A percentile compares a stretch with the other conserved stretches of the same genome.
phyloP scores from a whole-genome alignment of 2,113 vertebrate genomes.

The Gymnocephalus cernua region DNA sequence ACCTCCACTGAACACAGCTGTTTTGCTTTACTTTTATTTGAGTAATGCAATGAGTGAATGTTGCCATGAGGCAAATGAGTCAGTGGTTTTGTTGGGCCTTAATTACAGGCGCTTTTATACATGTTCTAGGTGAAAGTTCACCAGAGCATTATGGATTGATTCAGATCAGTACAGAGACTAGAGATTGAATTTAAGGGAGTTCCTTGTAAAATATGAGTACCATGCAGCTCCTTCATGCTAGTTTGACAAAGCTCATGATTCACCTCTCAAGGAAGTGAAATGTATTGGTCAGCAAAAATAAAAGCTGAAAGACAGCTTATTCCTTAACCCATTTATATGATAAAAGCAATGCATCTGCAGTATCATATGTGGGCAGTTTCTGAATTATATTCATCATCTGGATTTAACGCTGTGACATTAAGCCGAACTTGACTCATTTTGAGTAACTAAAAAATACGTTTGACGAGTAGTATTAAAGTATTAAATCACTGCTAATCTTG shows the following conservation, averaged over 20 bases:
- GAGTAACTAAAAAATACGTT: not conserved
- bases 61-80: constrained; percentile 1
- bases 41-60: not conserved
- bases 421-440: not conserved
- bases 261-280: not conserved
- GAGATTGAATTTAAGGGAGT: not conserved
- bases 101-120: not conserved
- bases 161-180: not conserved
- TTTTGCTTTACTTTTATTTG: not conserved
- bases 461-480: not conserved
- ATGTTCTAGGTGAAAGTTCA: not conserved
- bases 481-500: not conserved
- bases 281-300: not conserved
- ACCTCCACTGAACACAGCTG: not conserved
- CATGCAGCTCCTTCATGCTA: not conserved
- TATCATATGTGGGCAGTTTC: not conserved
- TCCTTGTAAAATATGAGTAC: not conserved
- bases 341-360: not conserved
- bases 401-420: not conserved
- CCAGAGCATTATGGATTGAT: not conserved
- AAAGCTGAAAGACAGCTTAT: not conserved
- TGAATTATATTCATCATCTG: not conserved
- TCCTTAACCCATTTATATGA: not conserved
- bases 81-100: not conserved
- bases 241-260: not conserved